phyloP scores from a whole-genome alignment of 2,888 invertebrate genomes.

The Polymixis lichenea region DNA sequence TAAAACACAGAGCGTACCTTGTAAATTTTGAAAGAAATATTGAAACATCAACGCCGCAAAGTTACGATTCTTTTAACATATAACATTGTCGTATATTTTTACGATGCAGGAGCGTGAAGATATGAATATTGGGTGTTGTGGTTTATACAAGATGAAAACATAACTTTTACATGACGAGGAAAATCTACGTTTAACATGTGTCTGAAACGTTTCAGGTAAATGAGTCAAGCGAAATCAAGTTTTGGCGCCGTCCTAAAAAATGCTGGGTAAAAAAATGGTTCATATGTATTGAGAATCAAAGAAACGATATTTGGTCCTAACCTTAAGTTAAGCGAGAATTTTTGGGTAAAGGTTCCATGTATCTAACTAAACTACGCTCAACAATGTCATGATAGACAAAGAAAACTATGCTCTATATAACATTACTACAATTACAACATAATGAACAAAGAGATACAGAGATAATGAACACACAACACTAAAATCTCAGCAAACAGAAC shows the following conservation, averaged over 20 bases:
- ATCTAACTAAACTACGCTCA: background rate
- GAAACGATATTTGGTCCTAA: background rate
- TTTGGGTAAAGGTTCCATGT: background rate
- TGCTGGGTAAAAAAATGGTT: background rate
- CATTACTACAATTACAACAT: constrained; percentile 7
- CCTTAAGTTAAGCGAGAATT: background rate
- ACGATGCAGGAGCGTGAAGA: constrained; percentile 69
- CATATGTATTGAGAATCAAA: background rate
- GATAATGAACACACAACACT: constrained; percentile 46
- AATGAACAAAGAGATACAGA: constrained; percentile 5
- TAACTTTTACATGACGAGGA: constrained; percentile 61
- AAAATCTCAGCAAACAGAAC: constrained; percentile 55
- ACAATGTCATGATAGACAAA: background rate
- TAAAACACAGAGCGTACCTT: constrained; percentile 55
- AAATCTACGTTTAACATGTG: constrained; percentile 33
- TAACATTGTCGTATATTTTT: constrained; percentile 75
- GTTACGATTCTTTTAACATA: constrained; percentile 72
- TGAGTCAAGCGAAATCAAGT: constrained; percentile 39
- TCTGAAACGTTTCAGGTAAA: constrained; percentile 43
- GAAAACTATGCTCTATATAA: background rate
- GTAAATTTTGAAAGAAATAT: constrained; percentile 66
- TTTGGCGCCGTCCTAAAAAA: background rate
- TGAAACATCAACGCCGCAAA: constrained; percentile 70
- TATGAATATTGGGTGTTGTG: constrained; percentile 73
- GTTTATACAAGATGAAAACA: constrained; percentile 72